These are phyloP conservation scores for Otolemur garnettii DNA, from an alignment of 2,113 vertebrate species.

Conservation along the genomic window DNA sequence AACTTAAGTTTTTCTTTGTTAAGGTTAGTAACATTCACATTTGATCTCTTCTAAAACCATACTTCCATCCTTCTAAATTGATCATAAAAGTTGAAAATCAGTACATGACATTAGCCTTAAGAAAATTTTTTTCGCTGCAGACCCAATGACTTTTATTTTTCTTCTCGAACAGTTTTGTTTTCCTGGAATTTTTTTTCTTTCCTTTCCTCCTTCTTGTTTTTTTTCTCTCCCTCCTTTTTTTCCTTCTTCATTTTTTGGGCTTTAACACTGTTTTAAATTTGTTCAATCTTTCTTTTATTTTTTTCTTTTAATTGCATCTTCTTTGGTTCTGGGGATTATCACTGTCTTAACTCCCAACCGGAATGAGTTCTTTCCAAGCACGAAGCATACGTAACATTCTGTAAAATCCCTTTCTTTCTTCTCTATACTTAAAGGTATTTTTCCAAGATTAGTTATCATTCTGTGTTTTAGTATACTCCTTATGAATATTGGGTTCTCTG, in stretches of 20 bases:
- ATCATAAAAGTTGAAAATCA: neutral
- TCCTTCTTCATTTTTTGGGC: neutral
- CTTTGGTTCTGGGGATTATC: neutral
- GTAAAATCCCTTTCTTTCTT: neutral
- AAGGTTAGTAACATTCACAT: neutral
- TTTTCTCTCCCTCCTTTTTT: neutral
- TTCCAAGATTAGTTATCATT: neutral
- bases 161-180: neutral
- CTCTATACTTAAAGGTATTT: no score
- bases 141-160: neutral
- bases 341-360: neutral
- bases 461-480: neutral
- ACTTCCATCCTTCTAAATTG: neutral
- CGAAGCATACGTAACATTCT: neutral
- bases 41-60: neutral
- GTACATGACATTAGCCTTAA: neutral
- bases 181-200: neutral
- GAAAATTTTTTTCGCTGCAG: neutral
- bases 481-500: neutral
- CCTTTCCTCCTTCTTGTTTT: no score
- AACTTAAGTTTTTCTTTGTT: neutral
- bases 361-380: neutral
- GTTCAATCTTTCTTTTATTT: neutral
- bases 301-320: neutral
- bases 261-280: neutral